A percentile compares a stretch with the other conserved stretches of the same genome.
phyloP scores from a whole-genome alignment of 2,113 vertebrate genomes.

The Engystomops pustulosus region DNA sequence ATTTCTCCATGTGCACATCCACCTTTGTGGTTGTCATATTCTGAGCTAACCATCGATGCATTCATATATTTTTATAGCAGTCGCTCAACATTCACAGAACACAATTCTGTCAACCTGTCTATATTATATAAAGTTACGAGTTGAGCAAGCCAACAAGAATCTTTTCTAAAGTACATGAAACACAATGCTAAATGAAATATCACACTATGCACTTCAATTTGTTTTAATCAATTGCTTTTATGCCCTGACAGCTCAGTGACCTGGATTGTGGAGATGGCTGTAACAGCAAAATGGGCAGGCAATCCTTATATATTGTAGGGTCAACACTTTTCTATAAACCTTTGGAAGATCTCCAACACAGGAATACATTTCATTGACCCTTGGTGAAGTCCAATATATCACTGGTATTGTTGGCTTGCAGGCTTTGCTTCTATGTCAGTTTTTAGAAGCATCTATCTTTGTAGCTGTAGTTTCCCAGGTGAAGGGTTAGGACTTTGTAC shows the following conservation, averaged over 20 bases:
- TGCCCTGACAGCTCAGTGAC: conserved; percentile 19
- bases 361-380: conserved; percentile 43
- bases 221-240: not conserved
- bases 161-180: not conserved
- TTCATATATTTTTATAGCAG: too few relatives aligned
- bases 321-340: conserved; percentile 35
- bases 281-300: not conserved
- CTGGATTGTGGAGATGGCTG: conserved; percentile 18
- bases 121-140: too few relatives aligned
- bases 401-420: conserved; percentile 8
- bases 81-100: too few relatives aligned
- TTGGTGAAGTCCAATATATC: conserved; percentile 24
- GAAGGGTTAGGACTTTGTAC: not conserved
- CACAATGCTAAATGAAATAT: conserved; percentile 29
- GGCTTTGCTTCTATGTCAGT: conserved; percentile 8
- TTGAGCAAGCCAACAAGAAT: not conserved
- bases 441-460: conserved; percentile 22
- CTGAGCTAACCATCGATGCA: too few relatives aligned
- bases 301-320: conserved; percentile 9
- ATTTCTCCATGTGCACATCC: too few relatives aligned
- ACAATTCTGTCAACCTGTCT: too few relatives aligned
- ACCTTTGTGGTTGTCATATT: too few relatives aligned
- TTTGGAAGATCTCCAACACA: conserved; percentile 18
- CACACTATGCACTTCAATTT: not conserved
- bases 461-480: not conserved